Percentiles rank a stretch among this genome's conserved stretches.
Evolutionary conservation across 2,113 vertebrate species (phyloP).

Genomic region (Mormyrus lacerda): DNA sequence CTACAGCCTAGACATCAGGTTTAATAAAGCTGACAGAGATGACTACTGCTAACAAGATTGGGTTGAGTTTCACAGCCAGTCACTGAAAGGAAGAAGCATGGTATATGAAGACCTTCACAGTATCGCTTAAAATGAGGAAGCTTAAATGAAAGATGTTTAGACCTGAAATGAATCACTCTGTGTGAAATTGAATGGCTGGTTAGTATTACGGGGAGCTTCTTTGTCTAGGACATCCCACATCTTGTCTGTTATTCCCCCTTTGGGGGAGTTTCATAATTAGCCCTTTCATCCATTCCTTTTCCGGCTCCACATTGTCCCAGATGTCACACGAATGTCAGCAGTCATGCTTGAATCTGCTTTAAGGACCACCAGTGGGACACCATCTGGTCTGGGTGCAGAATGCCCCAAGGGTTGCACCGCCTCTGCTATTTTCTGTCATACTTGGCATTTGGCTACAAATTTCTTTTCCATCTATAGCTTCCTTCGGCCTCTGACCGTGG

Average conservation of each 20-base stretch:
- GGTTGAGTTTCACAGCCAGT: background rate
- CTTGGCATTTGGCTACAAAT: background rate
- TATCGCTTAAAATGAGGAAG: background rate
- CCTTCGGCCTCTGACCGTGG: background rate
- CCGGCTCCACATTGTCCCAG: background rate
- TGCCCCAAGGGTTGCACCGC: background rate
- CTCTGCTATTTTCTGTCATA: background rate
- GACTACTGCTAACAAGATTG: background rate
- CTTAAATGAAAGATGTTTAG: background rate
- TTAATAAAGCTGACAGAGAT: background rate
- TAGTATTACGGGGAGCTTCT: background rate
- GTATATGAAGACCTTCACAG: background rate
- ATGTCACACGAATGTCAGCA: constrained; percentile 11
- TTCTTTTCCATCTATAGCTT: background rate
- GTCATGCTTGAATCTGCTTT: background rate
- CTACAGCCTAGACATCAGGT: background rate
- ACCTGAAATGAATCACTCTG: background rate
- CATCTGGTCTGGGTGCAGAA: constrained; percentile 2
- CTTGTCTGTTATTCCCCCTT: background rate
- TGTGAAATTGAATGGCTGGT: background rate
- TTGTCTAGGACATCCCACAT: background rate
- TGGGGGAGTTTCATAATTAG: background rate
- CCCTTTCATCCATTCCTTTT: background rate
- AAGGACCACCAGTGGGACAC: background rate
- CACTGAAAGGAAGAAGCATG: background rate